phyloP scores from a whole-genome alignment of 30 jellyfish, hydroid and myxozoan genomes.

The Phacellophora camtschatica region DNA sequence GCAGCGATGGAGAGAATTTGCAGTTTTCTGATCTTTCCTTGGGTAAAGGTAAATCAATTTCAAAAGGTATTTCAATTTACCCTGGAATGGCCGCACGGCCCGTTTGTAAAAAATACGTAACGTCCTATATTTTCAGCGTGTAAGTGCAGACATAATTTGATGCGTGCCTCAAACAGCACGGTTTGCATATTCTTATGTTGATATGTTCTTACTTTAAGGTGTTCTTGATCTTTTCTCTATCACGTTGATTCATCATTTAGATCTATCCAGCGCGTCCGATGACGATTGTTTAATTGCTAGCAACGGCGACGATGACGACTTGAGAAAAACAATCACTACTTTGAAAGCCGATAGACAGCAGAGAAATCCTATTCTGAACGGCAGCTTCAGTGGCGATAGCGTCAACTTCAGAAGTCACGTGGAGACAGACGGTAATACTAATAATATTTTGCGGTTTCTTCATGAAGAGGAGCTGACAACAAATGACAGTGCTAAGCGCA shows the following conservation, averaged over 20 bases:
- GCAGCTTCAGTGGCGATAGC: not conserved
- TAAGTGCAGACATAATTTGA: too few species aligned
- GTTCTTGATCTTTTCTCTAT: too few species aligned
- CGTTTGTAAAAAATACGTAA: too few species aligned
- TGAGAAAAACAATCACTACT: not conserved
- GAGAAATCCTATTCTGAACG: not conserved
- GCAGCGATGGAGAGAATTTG: constrained; percentile 18
- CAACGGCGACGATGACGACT: not conserved
- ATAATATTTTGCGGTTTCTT: not conserved
- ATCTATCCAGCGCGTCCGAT: not conserved
- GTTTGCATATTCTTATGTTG: too few species aligned
- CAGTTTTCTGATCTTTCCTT: constrained; percentile 30
- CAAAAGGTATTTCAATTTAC: too few species aligned
- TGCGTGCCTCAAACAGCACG: too few species aligned
- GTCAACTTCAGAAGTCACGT: not conserved
- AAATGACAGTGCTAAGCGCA: not conserved
- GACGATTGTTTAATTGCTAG: not conserved
- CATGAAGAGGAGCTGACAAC: too few species aligned
- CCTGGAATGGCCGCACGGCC: not conserved
- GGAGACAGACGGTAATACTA: not conserved
- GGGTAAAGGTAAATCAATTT: constrained; percentile 28
- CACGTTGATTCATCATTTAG: not conserved
- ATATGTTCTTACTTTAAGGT: not conserved
- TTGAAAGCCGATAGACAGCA: not conserved
- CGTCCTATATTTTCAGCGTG: too few species aligned